Percentiles rank a stretch among this genome's conserved stretches.
These are phyloP conservation scores for Dryobota labecula DNA, from an alignment of 2,888 invertebrate genomes.

Conservation along the genomic window DNA sequence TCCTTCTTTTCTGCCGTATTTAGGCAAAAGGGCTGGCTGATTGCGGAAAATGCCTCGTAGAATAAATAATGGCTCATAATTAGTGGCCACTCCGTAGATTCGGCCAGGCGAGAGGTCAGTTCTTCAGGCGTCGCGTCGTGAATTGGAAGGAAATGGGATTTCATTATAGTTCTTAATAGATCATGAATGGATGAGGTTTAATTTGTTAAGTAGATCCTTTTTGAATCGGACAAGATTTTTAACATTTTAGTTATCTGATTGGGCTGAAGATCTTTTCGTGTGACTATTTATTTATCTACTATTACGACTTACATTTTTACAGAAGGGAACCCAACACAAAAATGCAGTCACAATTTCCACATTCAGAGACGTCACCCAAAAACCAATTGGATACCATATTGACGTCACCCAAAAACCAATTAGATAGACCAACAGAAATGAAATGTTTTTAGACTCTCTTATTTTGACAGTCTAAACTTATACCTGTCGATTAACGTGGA, in stretches of 20 bases:
- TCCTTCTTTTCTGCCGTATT: conserved; percentile 33
- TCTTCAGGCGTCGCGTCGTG: conserved; percentile 17
- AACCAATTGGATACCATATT: too few species aligned
- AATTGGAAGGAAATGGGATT: conserved; percentile 28
- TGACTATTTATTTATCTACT: too few species aligned
- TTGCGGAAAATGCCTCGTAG: conserved; percentile 42
- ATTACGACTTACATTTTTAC: too few species aligned
- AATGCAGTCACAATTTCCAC: too few species aligned
- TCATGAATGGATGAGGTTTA: conserved; percentile 22
- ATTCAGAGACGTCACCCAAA: too few species aligned
- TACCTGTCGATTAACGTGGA: too few species aligned
- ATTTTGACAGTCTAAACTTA: too few species aligned
- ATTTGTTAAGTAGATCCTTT: not conserved
- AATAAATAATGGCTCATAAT: conserved; percentile 58
- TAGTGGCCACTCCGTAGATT: conserved; percentile 37
- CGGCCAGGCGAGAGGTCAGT: conserved; percentile 33
- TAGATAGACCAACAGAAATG: too few species aligned
- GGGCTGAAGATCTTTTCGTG: not conserved
- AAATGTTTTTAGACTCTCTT: too few species aligned
- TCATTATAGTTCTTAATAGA: conserved; percentile 40
- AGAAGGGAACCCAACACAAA: too few species aligned
- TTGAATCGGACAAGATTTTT: not conserved
- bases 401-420: too few species aligned
- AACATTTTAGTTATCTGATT: not conserved
- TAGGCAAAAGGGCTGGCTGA: conserved; percentile 39